Percentiles rank a stretch among this genome's conserved stretches.
These are phyloP conservation scores for Apotomis capreana DNA, from an alignment of 2,888 invertebrate species.

Conservation along the genomic window DNA sequence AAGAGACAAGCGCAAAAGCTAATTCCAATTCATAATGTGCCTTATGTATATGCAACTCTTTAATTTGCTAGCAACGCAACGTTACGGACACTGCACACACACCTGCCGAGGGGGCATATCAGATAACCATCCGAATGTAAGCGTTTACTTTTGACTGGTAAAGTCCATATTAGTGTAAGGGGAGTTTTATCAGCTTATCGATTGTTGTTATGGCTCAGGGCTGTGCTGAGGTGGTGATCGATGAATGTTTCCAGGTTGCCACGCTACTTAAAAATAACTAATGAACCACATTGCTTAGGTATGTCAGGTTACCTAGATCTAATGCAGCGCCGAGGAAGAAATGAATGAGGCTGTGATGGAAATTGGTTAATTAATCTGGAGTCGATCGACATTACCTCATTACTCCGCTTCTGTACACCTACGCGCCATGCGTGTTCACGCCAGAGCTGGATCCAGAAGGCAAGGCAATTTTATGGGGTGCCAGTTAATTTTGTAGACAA, in stretches of 20 bases:
- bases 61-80: conserved; percentile 28
- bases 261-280: not conserved
- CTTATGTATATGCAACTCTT: conserved; percentile 5
- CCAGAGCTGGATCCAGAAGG: too few relatives aligned
- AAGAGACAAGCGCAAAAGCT: too few relatives aligned
- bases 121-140: not conserved
- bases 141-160: not conserved
- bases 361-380: too few relatives aligned
- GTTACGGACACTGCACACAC: conserved; percentile 37
- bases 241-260: conserved; percentile 33
- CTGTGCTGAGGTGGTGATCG: conserved; percentile 53
- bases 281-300: too few relatives aligned
- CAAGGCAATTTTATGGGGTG: too few relatives aligned
- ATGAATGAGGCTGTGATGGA: too few relatives aligned
- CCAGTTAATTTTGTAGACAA: too few relatives aligned
- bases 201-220: conserved; percentile 50
- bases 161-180: conserved; percentile 8
- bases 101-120: conserved; percentile 27
- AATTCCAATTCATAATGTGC: not conserved
- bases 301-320: too few relatives aligned
- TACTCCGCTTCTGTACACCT: too few relatives aligned
- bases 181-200: conserved; percentile 53
- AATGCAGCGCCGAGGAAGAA: too few relatives aligned
- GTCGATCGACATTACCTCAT: too few relatives aligned
- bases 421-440: too few relatives aligned